Evolutionary conservation across 2,888 invertebrate species (phyloP), one percentile per base, ranked within the genome.

Genomic region (Aporophyla nigra): DNA sequence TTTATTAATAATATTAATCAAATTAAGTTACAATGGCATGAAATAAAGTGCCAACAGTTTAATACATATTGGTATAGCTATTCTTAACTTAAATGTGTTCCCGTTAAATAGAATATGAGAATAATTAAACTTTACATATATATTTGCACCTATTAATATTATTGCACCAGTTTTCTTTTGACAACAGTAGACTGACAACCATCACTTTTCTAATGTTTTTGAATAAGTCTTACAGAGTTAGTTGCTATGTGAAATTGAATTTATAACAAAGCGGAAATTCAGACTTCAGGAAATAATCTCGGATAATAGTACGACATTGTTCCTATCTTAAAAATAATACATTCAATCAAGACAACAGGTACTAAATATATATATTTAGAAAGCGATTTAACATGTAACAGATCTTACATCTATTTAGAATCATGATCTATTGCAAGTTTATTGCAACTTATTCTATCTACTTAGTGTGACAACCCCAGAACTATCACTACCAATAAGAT

Each of bases 1-100:
- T 62, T 66, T 76, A 65, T 24, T 63, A 66, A 70, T 40, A 75
- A 72, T 71, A 71, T 63, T 51, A 49, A 76, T 51, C 21, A 59
- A 62, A 43, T 69, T 49, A 69, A 63, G 40, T 66, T 72, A 72
- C 65, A 74, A 73, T 71, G 71, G 72, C 72, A 46, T 80, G 49
- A 9, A 58, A 75, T 73, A 73, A 62, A 71, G 65, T 71, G 73
- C 46, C 70, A 73, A 71, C n/a, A 61, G 19, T 51, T 51, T 43
- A 16, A 65, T 46, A 73, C 69, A n/a, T 16, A 14, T 46, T 49
- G 19, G 27, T 72, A 53, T 63, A n/a, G n/a, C 33, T 49, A 53
- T 33, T 71, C 16, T 10, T 67, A 27, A 56, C 19, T 9, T 6
- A 53, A 16, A 46, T 27, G 33, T 27, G 27, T 51, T 40, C 16